These are phyloP conservation scores for Amphimedon queenslandica DNA, from an alignment of 37 sponge, comb jelly and placozoan species.

Conservation along the genomic window DNA sequence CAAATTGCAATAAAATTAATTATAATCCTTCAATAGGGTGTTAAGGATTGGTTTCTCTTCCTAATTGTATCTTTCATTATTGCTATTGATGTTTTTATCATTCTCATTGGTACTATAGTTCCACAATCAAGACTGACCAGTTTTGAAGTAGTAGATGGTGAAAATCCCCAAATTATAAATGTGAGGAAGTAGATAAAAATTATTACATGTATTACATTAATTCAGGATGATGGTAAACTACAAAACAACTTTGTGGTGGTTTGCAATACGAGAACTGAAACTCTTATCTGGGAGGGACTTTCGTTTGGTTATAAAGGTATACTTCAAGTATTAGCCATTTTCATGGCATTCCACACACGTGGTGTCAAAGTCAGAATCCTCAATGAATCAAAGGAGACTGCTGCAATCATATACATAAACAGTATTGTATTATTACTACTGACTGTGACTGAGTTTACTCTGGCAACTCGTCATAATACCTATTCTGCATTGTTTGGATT, in stretches of 20 bases:
- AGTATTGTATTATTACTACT: conserved; percentile 17
- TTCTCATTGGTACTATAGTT: neutral
- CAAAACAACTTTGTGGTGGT: neutral
- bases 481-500: conserved; percentile 32
- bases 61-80: neutral
- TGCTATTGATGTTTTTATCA: neutral
- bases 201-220: neutral
- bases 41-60: conserved; percentile 27
- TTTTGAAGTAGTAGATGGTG: neutral
- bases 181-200: neutral
- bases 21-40: conserved; percentile 2
- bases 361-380: conserved; percentile 45
- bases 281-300: conserved; percentile 3
- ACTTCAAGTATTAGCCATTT: conserved; percentile 28
- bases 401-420: conserved; percentile 43
- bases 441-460: conserved; percentile 18
- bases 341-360: conserved; percentile 49
- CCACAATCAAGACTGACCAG: neutral
- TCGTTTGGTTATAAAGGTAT: conserved; percentile 14
- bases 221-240: conserved; percentile 6
- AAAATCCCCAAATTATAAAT: neutral
- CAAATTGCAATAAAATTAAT: neutral
- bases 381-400: conserved; percentile 51
- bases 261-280: neutral
- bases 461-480: conserved; percentile 15